Base-by-base conservation (phyloP, 2,888 invertebrate species). In the Campoplex capitator region DNA sequence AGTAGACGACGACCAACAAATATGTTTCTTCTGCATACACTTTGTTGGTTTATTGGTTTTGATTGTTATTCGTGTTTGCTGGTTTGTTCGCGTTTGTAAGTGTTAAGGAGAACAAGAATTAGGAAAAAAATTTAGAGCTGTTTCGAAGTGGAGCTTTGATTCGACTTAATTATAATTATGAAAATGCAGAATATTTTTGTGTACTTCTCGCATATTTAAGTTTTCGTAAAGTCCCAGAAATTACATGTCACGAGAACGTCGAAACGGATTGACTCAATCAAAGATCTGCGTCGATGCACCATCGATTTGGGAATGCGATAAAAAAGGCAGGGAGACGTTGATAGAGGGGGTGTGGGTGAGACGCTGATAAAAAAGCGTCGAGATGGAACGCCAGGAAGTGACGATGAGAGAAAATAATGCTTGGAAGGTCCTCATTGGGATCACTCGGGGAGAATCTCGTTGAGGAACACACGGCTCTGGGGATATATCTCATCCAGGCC, bases 391-490 rank as follows among this genome's bases (percentile, higher is more conserved):
- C 80, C 23, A 67, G 38, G 76, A 87, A 82, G 89, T 88, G 89
- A 82, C 88, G 87, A 89, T 89, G 89, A 89, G 88, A 87, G 85
- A 81, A 86, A 86, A 81, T 88, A 81, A 86, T 84, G 65, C 70
- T 58, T 23, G 83, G 85, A 77, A 62, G 56, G 81, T 81, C 86
- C 86, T 89, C 86, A 88, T 88, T 88, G 89, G 86, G 84, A 83
- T 84, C 70, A 62, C 81, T 85, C 79, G 48, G 73, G 54, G 86
- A 83, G 84, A 85, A 84, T 84, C 88, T 71, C 58, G 79, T 84
- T n/a, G 70, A 73, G 51, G 83, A 83, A 80, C 70, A 80, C 78
- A 48, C 78, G 13, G n/a, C 32, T 45, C 58, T 48, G 16, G 56
- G 32, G 8, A 71, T 71, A 85, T 86, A 82, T 82, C 56, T 76